Evolutionary conservation across 2,113 vertebrate species (phyloP).

Genomic region (Plecturocebus donacophilus): DNA sequence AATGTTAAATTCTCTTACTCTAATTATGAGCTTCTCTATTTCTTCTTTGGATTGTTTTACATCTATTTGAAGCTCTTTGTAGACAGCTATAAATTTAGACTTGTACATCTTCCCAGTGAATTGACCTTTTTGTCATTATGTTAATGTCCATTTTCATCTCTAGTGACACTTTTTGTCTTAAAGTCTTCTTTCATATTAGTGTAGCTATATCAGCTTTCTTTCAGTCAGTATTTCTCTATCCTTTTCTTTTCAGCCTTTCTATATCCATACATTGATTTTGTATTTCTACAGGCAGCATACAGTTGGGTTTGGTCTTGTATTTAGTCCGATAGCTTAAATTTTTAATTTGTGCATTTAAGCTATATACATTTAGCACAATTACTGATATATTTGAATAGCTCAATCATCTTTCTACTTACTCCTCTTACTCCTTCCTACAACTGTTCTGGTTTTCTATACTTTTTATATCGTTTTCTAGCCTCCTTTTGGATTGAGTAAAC

Average conservation of each 20-base stretch:
- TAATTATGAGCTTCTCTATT: background rate
- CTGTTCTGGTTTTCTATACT: background rate
- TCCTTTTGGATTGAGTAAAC: background rate
- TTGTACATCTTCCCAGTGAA: background rate
- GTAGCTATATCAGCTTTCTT: background rate
- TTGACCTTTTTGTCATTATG: background rate
- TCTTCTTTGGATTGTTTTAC: background rate
- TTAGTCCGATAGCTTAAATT: background rate
- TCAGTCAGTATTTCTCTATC: background rate
- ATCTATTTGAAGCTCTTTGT: background rate
- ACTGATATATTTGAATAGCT: background rate
- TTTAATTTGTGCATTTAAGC: background rate
- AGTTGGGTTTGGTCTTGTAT: background rate
- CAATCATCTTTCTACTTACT: background rate
- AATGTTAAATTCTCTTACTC: background rate
- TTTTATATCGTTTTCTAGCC: background rate
- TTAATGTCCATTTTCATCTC: background rate
- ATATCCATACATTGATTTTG: background rate
- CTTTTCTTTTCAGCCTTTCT: background rate
- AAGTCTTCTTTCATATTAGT: background rate
- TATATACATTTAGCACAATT: background rate
- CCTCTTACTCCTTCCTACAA: background rate
- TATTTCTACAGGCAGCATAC: background rate
- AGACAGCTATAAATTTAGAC: background rate
- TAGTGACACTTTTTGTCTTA: slow-evolving; percentile 5